These are phyloP conservation scores for Xestia xanthographa DNA, from an alignment of 2,888 invertebrate genomes.

Conservation along the genomic window DNA sequence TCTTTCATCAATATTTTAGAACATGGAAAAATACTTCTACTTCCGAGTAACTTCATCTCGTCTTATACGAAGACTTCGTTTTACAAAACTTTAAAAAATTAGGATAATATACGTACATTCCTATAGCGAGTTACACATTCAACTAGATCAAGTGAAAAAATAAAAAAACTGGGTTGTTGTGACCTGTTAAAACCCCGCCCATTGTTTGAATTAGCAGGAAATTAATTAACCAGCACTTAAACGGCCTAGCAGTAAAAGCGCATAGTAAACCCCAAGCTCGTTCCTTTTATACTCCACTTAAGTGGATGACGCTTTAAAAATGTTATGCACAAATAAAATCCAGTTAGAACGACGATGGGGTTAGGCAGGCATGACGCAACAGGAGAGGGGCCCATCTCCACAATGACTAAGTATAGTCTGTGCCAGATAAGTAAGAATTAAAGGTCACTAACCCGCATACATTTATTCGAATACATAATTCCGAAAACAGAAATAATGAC, in stretches of 20 bases:
- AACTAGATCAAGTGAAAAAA: not conserved
- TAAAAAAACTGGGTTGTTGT: not conserved
- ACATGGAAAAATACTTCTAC: not conserved
- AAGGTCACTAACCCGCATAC: too few relatives aligned
- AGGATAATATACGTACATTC: not conserved
- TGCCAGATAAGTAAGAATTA: too few relatives aligned
- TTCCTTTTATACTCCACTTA: slow-evolving; percentile 42
- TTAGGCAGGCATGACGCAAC: slow-evolving; percentile 17
- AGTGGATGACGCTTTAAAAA: slow-evolving; percentile 40
- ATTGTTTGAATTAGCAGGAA: slow-evolving; percentile 10
- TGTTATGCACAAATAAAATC: slow-evolving; percentile 41
- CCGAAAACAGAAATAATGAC: too few relatives aligned
- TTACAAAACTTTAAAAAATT: not conserved
- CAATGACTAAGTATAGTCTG: too few relatives aligned
- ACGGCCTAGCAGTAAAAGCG: slow-evolving; percentile 15
- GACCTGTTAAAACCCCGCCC: not conserved
- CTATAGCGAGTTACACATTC: not conserved
- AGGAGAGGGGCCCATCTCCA: slow-evolving; percentile 6
- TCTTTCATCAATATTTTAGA: slow-evolving; percentile 21
- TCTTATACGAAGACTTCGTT: not conserved
- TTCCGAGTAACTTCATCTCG: not conserved
- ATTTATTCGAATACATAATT: too few relatives aligned
- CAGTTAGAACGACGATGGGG: not conserved
- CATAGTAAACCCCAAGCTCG: slow-evolving; percentile 23
- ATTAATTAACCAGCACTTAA: slow-evolving; percentile 36